These are phyloP conservation scores for Lordiphosa fenestrarum DNA, from an alignment of 2,888 invertebrate genomes.

Conservation along the genomic window DNA sequence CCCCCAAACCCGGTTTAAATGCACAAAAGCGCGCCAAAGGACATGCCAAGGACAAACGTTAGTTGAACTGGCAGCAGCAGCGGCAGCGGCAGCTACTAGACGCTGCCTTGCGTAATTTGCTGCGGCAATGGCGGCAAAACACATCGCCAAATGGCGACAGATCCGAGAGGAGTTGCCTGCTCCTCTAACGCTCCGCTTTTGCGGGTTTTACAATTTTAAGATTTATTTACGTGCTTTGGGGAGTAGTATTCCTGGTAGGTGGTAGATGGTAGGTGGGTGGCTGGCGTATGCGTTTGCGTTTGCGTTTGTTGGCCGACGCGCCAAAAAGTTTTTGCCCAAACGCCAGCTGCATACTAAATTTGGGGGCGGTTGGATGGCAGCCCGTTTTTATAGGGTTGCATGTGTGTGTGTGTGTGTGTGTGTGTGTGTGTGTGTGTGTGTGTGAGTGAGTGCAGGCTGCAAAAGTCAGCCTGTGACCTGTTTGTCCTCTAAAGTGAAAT, in stretches of 20 bases:
- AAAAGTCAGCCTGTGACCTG: slow-evolving; percentile 77
- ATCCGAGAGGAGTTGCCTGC: slow-evolving; percentile 33
- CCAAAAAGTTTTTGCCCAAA: slow-evolving; percentile 61
- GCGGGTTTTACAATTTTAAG: slow-evolving; percentile 75
- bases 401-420: slow-evolving; percentile 37
- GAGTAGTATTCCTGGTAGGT: slow-evolving; percentile 40
- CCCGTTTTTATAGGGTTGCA: slow-evolving; percentile 12
- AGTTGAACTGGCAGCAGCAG: slow-evolving; percentile 56
- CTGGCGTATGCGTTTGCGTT: slow-evolving; percentile 60
- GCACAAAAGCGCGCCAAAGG: slow-evolving; percentile 72
- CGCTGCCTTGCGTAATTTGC: slow-evolving; percentile 66
- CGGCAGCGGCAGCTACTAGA: slow-evolving; percentile 2
- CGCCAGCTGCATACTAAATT: slow-evolving; percentile 67
- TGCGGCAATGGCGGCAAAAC: slow-evolving; percentile 75
- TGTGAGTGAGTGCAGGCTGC: slow-evolving; percentile 40
- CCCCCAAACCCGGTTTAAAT: slow-evolving; percentile 53
- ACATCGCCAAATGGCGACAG: slow-evolving; percentile 75
- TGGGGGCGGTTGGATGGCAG: slow-evolving; percentile 1
- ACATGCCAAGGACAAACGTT: slow-evolving; percentile 76
- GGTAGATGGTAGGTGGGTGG: too few relatives aligned
- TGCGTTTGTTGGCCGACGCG: slow-evolving; percentile 67
- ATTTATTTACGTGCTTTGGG: slow-evolving; percentile 74
- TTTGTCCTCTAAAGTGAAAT: slow-evolving; percentile 79
- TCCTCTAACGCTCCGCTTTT: slow-evolving; percentile 34
- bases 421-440: too few relatives aligned